Evolutionary conservation across 2,888 invertebrate species (phyloP).

Genomic region (Agelastica alni): DNA sequence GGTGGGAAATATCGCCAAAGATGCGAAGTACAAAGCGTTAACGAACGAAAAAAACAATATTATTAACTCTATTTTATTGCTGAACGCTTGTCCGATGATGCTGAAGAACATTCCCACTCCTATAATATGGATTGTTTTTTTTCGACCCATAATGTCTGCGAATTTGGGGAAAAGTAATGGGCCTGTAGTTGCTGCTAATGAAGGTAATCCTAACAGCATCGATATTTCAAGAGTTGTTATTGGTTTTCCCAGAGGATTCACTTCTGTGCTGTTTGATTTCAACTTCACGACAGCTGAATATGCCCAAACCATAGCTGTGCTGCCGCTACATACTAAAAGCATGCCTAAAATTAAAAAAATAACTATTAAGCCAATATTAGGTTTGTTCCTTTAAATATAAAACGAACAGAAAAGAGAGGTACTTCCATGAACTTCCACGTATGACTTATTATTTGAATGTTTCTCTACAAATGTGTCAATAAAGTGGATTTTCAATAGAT

Average conservation of each 20-base stretch:
- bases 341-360: neutral
- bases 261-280: neutral
- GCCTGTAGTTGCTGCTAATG: neutral
- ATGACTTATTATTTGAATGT: no score
- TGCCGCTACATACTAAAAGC: neutral
- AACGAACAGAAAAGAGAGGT: no score
- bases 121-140: constrained; percentile 3
- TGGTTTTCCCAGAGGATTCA: constrained; percentile 15
- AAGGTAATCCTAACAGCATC: constrained; percentile 10
- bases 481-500: no score
- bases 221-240: constrained; percentile 11
- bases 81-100: constrained; percentile 1
- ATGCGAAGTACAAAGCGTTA: neutral
- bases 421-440: no score
- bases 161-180: constrained; percentile 2
- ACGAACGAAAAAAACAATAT: neutral
- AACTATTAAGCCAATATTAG: no score
- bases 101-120: neutral
- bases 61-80: neutral
- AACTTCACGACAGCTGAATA: constrained; percentile 3
- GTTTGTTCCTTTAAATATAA: no score
- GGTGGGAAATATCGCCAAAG: neutral
- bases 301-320: constrained; percentile 3
- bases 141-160: constrained; percentile 14
- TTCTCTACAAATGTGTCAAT: no score